Evolutionary conservation across 2,888 invertebrate species (phyloP), one percentile per base, ranked within the genome.

Genomic region (Mechanitis mazaeus): DNA sequence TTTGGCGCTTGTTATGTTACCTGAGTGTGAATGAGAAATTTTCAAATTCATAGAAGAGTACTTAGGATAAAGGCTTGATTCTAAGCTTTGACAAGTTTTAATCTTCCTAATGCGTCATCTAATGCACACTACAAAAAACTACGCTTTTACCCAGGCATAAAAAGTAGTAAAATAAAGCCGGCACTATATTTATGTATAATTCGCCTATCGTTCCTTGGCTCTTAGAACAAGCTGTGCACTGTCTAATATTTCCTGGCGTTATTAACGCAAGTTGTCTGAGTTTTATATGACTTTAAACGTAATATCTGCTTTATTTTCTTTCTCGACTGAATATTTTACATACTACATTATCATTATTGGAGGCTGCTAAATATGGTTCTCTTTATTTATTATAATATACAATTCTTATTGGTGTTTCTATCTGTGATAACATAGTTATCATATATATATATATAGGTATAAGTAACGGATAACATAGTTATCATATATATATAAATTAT

Each of bases 51-150:
- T 50, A 66, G 64, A 64, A 67, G 64, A 55, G 42, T 42, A 42
- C 42, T 42, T 42, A 64, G 66, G 20, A 69, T 67, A 68, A 66
- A 71, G 71, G 68, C 70, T 69, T 75, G 78, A 75, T 82, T 80
- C 81, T 83, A 81, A 81, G 83, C 85, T 81, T 85, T 85, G 83
- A 79, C 80, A 81, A 83, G 77, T 87, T 88, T 87, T 85, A 89
- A 89, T 89, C 87, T 87, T 77, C 80, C 87, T 88, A 89, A 89
- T 89, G 89, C 80, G 76, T 81, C 80, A 79, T 77, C 77, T 82
- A 77, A 75, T 78, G 73, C 71, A 75, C 78, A 78, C 80, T 83
- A 81, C 50, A 50, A 47, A 47, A n/a, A 28, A n/a, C n/a, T 28
- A n/a, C 50, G 31, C 50, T 50, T 31, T 6, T 28, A 31, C 31